Evolutionary conservation across 2,113 vertebrate species (phyloP), one percentile per base, ranked within the genome.

Genomic region (Chaetura pelagica): DNA sequence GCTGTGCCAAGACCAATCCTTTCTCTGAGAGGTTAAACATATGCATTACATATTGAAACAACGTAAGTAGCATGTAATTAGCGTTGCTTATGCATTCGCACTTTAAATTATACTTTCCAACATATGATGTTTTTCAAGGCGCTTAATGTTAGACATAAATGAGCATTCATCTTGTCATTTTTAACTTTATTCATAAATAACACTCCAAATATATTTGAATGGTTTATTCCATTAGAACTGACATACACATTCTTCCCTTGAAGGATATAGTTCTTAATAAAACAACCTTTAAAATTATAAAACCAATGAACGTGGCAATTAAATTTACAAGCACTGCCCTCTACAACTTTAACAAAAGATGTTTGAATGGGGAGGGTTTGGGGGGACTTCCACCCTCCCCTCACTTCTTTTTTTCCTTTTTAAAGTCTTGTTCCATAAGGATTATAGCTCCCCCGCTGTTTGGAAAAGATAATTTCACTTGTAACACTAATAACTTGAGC

Each of bases 401-500:
- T n/a, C 27, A 57, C 55, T 23, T 57, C 58, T 4, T 9, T 2
- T 19, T 48, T 48, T 16, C 9, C 29, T 91, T 92, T 94, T 87
- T 94, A 42, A 96, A 97, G 88, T 94, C 97, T 97, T 94, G 90
- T 97, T 98, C 97, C 95, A 89, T 97, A 97, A 97, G 97, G 98
- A 98, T 98, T 98, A 97, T 98, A 97, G 98, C 98, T 98, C 98
- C 98, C 98, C 98, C 64, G 96, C 98, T 98, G 98, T 98, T 98
- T 97, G 95, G 97, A 96, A 98, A 97, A 98, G 98, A 98, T 98
- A 98, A 98, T 98, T 98, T 98, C 98, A 98, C 98, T 98, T 98
- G 98, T 98, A 98, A 98, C 98, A 98, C 98, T 98, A 98, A 98
- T 97, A 98, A 98, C 97, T 97, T 97, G 98, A 98, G 97, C 97